phyloP scores from a whole-genome alignment of 2,888 invertebrate species.

The Thecophora atra region DNA sequence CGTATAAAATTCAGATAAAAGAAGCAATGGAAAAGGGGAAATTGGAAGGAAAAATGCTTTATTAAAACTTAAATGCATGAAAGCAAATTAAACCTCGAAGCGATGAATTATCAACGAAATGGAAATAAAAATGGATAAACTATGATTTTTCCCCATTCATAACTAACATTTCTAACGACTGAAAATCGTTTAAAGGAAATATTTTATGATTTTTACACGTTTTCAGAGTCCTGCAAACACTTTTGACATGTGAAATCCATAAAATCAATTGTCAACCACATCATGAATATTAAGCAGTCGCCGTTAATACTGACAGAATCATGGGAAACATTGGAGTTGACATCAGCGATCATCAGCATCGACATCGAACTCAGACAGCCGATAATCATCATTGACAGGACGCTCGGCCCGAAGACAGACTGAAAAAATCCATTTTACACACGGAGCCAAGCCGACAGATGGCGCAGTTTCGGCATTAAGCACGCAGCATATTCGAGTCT shows the following conservation, averaged over 20 bases:
- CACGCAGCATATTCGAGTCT: no score
- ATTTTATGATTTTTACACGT: constrained; percentile 19
- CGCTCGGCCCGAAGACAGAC: background rate
- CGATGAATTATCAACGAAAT: no score
- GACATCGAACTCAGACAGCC: background rate
- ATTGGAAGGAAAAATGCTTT: no score
- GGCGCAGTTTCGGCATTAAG: background rate
- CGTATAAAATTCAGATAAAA: constrained; percentile 1
- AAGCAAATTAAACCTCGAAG: no score
- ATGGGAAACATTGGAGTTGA: no score
- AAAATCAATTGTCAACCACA: constrained; percentile 26
- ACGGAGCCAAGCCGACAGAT: constrained; percentile 10
- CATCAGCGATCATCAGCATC: constrained; percentile 5
- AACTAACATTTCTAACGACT: constrained; percentile 17
- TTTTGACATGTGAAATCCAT: constrained; percentile 30
- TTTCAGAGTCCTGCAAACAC: constrained; percentile 8
- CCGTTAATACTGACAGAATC: background rate
- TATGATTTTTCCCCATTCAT: background rate
- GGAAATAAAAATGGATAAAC: no score
- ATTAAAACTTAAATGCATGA: no score
- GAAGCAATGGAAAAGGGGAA: no score
- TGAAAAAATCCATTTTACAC: constrained; percentile 11
- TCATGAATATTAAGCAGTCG: no score
- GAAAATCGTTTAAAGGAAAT: constrained; percentile 9
- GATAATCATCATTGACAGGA: background rate